A percentile compares a stretch with the other conserved stretches of the same genome.
Evolutionary conservation across 1,140 invertebrate genomes (phyloP).

Genomic region (Lanistes nyassanus): DNA sequence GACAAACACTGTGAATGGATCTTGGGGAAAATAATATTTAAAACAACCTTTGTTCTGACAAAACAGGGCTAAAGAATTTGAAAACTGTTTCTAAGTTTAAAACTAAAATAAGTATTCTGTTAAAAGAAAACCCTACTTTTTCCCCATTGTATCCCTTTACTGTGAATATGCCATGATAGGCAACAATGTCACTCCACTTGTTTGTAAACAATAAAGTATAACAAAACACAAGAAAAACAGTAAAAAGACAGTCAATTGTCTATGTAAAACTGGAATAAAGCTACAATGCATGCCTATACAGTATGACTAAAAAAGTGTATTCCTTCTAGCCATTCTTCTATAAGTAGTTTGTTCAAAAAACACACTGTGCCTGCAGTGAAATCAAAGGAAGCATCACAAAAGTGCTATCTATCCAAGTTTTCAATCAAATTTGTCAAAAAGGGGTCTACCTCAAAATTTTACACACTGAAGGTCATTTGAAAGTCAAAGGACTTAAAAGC

Average conservation of each 20-base stretch:
- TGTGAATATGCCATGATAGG: too few relatives aligned
- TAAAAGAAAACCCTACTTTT: background rate
- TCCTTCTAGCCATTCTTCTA: background rate
- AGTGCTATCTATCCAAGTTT: background rate
- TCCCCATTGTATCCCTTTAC: background rate
- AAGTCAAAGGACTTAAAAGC: conserved; percentile 24
- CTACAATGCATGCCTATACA: background rate
- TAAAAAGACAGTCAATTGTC: background rate
- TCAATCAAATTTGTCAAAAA: conserved; percentile 28
- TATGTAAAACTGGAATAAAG: background rate
- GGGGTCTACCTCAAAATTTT: conserved; percentile 29
- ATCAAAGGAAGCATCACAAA: background rate
- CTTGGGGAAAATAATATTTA: background rate
- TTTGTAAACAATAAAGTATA: background rate
- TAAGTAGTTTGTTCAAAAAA: background rate
- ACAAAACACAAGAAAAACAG: background rate
- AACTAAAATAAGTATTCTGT: background rate
- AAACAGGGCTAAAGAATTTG: background rate
- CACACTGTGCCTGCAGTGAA: background rate
- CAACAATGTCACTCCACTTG: background rate
- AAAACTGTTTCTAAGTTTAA: conserved; percentile 4
- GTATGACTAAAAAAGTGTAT: background rate
- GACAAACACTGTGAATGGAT: background rate
- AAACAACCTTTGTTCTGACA: background rate
- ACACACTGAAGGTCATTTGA: conserved; percentile 35